Evolutionary conservation across 2,113 vertebrate genomes (phyloP).

Genomic region (Danionella cerebrum): DNA sequence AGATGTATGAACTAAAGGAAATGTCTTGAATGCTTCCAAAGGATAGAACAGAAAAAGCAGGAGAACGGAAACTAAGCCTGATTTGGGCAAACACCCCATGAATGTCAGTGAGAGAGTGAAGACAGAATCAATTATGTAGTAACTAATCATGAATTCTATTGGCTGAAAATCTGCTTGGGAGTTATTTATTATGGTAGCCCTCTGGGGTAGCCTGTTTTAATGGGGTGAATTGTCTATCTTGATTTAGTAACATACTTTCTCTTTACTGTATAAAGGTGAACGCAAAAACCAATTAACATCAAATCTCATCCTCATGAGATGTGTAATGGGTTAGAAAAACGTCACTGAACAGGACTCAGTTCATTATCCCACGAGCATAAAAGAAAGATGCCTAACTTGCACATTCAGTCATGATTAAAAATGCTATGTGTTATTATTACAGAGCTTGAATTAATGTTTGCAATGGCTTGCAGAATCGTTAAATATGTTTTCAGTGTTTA

Average conservation of each 20-base stretch:
- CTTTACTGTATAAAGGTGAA: conserved; percentile 9
- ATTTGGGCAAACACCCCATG: conserved; percentile 6
- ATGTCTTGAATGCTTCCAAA: no score
- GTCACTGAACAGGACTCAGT: background rate
- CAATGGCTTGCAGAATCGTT: background rate
- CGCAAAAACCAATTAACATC: conserved; percentile 18
- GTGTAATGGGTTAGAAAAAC: background rate
- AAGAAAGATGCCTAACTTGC: background rate
- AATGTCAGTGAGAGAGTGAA: background rate
- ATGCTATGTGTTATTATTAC: background rate
- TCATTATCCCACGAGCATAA: background rate
- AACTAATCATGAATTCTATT: conserved; percentile 10
- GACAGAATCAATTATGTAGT: conserved; percentile 9
- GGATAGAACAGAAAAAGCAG: background rate
- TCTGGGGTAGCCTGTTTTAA: conserved; percentile 16
- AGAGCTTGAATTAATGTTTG: background rate
- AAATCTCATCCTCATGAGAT: conserved; percentile 13
- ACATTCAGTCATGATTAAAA: background rate
- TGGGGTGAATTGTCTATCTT: conserved; percentile 3
- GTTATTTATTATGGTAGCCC: conserved; percentile 19
- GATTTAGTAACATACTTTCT: conserved; percentile 8
- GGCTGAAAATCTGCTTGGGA: conserved; percentile 4
- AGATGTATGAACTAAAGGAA: no score
- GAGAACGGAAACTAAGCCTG: background rate
- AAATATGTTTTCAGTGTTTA: background rate